Base-by-base conservation (phyloP, 2,113 vertebrate species). In the Phocoena phocoena region DNA sequence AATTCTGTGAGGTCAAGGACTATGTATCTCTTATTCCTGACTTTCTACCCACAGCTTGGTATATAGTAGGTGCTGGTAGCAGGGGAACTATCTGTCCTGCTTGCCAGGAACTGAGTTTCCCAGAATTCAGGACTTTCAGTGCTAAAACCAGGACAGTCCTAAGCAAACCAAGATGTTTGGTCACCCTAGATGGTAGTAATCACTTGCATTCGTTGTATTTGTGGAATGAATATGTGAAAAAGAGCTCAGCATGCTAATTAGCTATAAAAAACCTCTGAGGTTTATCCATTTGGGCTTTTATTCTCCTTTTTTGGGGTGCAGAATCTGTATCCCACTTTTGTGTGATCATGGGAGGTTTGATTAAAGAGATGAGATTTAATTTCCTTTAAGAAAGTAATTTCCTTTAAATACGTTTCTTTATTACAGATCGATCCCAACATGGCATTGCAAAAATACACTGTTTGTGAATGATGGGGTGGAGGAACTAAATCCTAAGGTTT, bases 221-320 rank as follows among this genome's bases (percentile, higher is more conserved):
- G 17, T 96, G 65, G 33, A 74, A 63, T 90, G 36, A 91, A 44
- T 93, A 84, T 63, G 33, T 93, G 53, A 77, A 89, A 96, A 90
- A 47, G 36, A 90, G 12, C 25, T 90, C 60, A 76, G 28, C 18
- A 50, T 91, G 36, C 65, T 94, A 79, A 65, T 89, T 94, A 95
- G 41, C 55, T 83, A 15, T 85, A 31, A 44, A 15, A 91, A 76
- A 90, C 33, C 50, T 95, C 28, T 33, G 55, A 36, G 28, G 60
- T 96, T 92, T 97, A 95, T 82, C 60, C 67, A 71, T 77, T 36
- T 62, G 13, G 25, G 28, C n/a, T 38, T 91, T 91, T 92, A 26
- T 88, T 96, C n/a, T 74, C 14, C 36, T 71, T 95, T 88, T 88
- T 58, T 60, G 23, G 41, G 25, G 68, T 60, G 4, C 10, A 82